Conservation (phyloP, 1,140 invertebrate species). For the Melanaphis sacchari region DNA sequence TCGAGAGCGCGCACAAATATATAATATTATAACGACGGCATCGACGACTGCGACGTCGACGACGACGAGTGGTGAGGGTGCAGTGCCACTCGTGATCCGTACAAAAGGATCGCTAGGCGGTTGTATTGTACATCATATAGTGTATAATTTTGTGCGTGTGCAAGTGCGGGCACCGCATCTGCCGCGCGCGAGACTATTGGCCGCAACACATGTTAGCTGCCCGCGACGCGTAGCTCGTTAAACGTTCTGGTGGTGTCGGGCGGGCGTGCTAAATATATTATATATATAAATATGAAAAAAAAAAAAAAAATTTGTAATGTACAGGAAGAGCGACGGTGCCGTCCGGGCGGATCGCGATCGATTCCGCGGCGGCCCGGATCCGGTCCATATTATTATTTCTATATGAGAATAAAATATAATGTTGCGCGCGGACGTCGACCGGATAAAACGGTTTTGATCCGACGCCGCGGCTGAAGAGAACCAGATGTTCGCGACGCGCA, state of each 20-base stretch:
- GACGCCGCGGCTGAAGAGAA: neutral
- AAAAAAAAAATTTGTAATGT: neutral
- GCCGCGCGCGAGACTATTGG: conserved; percentile 26
- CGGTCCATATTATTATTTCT: neutral
- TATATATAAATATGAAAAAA: no score
- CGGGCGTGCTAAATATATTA: neutral
- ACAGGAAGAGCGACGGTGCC: neutral
- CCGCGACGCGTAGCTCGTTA: conserved; percentile 55
- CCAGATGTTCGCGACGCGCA: neutral
- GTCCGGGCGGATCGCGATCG: neutral
- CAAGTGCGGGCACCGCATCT: neutral
- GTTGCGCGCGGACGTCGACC: no score
- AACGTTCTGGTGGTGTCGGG: neutral
- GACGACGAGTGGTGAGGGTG: neutral
- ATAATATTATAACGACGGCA: neutral
- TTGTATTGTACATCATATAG: neutral
- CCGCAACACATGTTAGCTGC: conserved; percentile 57
- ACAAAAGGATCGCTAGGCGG: conserved; percentile 16
- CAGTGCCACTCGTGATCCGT: conserved; percentile 14
- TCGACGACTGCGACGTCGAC: neutral
- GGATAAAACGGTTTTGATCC: neutral
- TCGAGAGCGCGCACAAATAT: neutral
- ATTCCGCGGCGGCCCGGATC: neutral
- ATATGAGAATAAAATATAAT: neutral
- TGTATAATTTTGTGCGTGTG: no score